Percentiles rank a stretch among this genome's conserved stretches.
These are phyloP conservation scores for Chymomyza costata DNA, from an alignment of 1,140 invertebrate genomes.

Conservation along the genomic window DNA sequence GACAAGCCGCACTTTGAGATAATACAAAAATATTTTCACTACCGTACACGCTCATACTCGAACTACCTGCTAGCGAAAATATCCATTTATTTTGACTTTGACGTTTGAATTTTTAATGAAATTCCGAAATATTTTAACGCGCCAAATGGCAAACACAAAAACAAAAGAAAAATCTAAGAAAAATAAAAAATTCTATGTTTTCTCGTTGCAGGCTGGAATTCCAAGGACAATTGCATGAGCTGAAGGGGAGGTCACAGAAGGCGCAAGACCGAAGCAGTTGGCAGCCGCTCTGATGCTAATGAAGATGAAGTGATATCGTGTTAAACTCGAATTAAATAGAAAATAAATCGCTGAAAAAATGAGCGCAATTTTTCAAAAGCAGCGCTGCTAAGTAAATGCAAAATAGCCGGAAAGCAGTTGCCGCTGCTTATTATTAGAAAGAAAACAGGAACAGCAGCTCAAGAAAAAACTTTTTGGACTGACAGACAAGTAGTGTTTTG, in stretches of 20 bases:
- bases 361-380: slow-evolving; percentile 62
- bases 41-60: slow-evolving; percentile 22
- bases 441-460: not conserved
- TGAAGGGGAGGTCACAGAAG: not conserved
- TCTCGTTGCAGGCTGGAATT: not conserved
- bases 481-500: slow-evolving; percentile 11
- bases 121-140: slow-evolving; percentile 69
- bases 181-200: no score
- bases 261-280: no score
- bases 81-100: slow-evolving; percentile 71
- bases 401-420: slow-evolving; percentile 37
- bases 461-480: not conserved
- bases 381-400: slow-evolving; percentile 63
- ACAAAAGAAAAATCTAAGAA: no score
- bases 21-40: slow-evolving; percentile 5
- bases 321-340: slow-evolving; percentile 63
- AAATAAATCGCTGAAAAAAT: slow-evolving; percentile 71
- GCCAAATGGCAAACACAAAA: no score
- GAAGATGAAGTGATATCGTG: slow-evolving; percentile 66
- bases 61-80: slow-evolving; percentile 25
- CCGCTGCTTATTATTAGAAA: not conserved
- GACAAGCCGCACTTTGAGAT: not conserved
- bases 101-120: slow-evolving; percentile 73
- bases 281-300: slow-evolving; percentile 38
- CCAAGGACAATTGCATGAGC: slow-evolving; percentile 14